Evolutionary conservation across 2,797 vertebrate species (phyloP), one percentile per base, ranked within the genome.

Genomic region (Cryptoprocta ferox): DNA sequence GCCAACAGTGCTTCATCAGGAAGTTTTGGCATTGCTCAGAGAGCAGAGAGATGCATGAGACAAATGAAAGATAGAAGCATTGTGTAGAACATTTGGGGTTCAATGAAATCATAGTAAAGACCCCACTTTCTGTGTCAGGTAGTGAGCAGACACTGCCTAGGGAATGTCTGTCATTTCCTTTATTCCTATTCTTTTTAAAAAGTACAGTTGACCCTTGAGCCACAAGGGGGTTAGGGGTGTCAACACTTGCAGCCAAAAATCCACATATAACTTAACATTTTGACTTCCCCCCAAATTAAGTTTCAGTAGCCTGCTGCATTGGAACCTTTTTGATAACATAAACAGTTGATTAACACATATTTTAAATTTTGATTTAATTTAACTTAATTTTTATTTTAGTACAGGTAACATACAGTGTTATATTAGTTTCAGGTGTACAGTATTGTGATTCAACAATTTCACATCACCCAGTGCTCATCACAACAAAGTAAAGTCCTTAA

Each of bases 51-150:
- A 21, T 2, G 2, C 48, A 6, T 1, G 7, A 6, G 5, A 61
- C 6, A 26, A 42, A 21, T 2, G 15, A 6, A 19, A 2, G 6
- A 1, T 26, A 35, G 73, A 78, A 39, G 16, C 39, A 2, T 7
- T 7, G 2, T 39, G 3, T 10, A 10, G 15, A 9, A 4, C 4
- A 18, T 28, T 76, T 50, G 26, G 35, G 14, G 6, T 8, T 4
- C n/a, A 10, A 6, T 56, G 56, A 26, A 79, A 63, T 19, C 16
- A 32, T 12, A 14, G 1, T 2, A 32, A 32, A 59, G 26, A 3
- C 32, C 30, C 68, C 65, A 18, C 39, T 32, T 75, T 87, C 53
- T 56, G 1, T 2, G 2, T 21, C 24, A 30, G 30, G 13, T 3
- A 42, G 3, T 14, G 21, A 14, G 32, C 18, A 61, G 26, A 13